phyloP scores from a whole-genome alignment of 2,797 vertebrate species.

The Picus viridis region DNA sequence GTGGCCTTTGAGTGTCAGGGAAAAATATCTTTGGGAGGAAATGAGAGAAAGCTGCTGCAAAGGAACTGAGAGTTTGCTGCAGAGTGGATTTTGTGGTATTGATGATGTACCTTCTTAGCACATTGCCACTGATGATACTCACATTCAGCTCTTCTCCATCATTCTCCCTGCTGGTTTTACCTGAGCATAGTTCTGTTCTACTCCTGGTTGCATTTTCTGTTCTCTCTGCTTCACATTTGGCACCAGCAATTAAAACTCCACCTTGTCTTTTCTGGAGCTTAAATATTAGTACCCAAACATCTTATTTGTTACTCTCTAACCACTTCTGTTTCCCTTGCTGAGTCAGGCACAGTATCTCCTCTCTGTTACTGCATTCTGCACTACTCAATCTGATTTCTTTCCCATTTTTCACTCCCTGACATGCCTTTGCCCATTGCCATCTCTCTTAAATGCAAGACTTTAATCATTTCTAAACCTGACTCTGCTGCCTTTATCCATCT shows the following conservation, averaged over 20 bases:
- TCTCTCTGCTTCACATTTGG: conserved; percentile 5
- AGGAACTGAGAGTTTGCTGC: neutral
- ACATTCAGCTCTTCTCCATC: neutral
- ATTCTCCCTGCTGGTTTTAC: neutral
- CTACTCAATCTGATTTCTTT: neutral
- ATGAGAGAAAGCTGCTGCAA: neutral
- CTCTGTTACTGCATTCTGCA: conserved; percentile 12
- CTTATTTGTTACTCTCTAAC: conserved; percentile 38
- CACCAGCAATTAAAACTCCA: conserved; percentile 19
- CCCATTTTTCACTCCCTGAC: neutral
- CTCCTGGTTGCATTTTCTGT: neutral
- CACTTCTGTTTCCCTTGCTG: conserved; percentile 14
- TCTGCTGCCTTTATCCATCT: neutral
- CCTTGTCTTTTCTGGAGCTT: neutral
- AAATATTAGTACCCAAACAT: conserved; percentile 18
- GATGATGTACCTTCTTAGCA: neutral
- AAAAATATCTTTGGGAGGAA: neutral
- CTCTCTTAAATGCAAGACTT: neutral
- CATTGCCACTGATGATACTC: neutral
- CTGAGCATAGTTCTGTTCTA: fast-evolving
- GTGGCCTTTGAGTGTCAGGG: neutral
- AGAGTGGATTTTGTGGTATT: neutral
- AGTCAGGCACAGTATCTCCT: conserved; percentile 41
- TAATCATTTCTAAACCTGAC: neutral
- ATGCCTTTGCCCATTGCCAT: neutral